Evolutionary conservation across 2,113 vertebrate species (phyloP), one percentile per base, ranked within the genome.

Genomic region (Clinocottus analis): DNA sequence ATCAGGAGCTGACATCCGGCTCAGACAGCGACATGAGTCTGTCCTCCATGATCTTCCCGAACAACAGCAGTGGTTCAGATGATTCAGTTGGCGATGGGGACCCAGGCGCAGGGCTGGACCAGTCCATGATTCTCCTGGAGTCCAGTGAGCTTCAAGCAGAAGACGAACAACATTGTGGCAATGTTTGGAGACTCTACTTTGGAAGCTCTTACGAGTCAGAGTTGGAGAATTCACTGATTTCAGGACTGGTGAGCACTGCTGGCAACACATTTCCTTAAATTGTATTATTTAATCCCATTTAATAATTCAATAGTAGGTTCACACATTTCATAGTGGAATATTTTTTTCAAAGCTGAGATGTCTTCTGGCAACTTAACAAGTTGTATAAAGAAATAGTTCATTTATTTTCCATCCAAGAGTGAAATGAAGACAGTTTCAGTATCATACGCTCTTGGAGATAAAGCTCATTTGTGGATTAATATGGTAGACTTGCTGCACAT

Each of bases 201-300:
- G 98, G 97, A 87, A 99, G 97, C 78, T 98, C 98, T 6, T 97
- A 96, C 0, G 98, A 99, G 83, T 98, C 97, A 6, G 98, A 99
- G 77, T 86, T 95, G 53, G 96, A 95, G 83, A 96, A 96, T 80
- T 95, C 95, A 56, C 95, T 95, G 3, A 89, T 94, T 64, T 96
- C 95, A 77, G 97, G 96, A 84, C 83, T 94, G 95, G 97, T 98
- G 92, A 91, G 86, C 37, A 23, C 7, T 60, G 23, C 13, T 63
- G 37, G 60, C 33, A 67, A 12, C 37, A 60, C 3, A 9, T n/a
- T 0, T 55, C 27, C 27, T 45, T 11, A 10, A 11, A 31, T 31
- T n/a, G n/a, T n/a, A n/a, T 23, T 19, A 49, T 49, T 49, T 49
- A 21, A 21, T 21, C 21, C 19, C 19, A 49, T 49, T 49, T 21